Evolutionary conservation across 1,140 invertebrate species (phyloP).

Genomic region (Wiebesia pumilae): DNA sequence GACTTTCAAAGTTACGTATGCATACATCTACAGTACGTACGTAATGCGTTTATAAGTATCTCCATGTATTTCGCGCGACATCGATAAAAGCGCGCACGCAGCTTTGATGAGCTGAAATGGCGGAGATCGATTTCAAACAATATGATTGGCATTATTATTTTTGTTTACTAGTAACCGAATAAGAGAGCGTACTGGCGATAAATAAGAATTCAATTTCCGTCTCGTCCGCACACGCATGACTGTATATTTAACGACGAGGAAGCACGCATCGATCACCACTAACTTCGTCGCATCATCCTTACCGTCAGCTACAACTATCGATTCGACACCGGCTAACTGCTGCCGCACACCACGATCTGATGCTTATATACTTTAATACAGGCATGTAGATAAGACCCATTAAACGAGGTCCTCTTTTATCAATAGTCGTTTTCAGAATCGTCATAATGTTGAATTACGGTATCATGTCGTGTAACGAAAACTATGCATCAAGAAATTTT

Average conservation of each 20-base stretch:
- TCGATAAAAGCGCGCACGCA: slow-evolving; percentile 1
- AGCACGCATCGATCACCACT: slow-evolving; percentile 63
- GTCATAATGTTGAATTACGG: slow-evolving; percentile 24
- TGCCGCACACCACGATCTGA: slow-evolving; percentile 50
- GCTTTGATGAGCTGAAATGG: background rate
- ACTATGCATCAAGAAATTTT: background rate
- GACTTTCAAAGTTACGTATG: slow-evolving; percentile 40
- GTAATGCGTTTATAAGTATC: background rate
- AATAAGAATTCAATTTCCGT: slow-evolving; percentile 53
- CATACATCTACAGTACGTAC: background rate
- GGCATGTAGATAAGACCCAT: no score
- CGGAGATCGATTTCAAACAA: slow-evolving; percentile 48
- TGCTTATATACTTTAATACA: background rate
- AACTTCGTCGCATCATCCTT: slow-evolving; percentile 64
- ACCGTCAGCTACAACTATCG: slow-evolving; percentile 50
- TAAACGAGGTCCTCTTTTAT: background rate
- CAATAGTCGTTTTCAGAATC: background rate
- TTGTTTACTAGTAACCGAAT: slow-evolving; percentile 18
- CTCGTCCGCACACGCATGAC: background rate
- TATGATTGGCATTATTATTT: slow-evolving; percentile 34
- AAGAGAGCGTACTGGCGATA: slow-evolving; percentile 35
- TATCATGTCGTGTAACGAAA: background rate
- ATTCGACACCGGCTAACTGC: slow-evolving; percentile 58
- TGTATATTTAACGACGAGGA: slow-evolving; percentile 45
- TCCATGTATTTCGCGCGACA: background rate